phyloP scores from a whole-genome alignment of 23 tunicate genomes.

The Oikopleura albicans region DNA sequence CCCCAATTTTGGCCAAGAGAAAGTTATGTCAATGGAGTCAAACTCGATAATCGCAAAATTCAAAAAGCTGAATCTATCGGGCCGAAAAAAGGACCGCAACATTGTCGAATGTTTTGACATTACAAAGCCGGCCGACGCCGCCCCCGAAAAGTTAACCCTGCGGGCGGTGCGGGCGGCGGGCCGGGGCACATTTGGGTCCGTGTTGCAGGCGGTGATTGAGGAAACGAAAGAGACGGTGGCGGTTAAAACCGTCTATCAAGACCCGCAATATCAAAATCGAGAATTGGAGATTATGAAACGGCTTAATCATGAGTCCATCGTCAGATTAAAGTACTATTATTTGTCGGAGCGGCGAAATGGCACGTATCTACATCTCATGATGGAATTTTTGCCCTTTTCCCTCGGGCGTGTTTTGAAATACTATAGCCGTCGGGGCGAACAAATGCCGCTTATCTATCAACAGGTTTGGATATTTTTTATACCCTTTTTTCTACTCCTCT shows the following conservation, averaged over 20 bases:
- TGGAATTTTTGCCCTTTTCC: constrained; percentile 13
- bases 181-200: constrained; percentile 8
- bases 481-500: too few relatives aligned
- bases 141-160: constrained; percentile 1
- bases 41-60: background rate
- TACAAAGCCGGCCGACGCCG: background rate
- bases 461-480: background rate
- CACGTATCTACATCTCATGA: constrained; percentile 10
- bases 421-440: background rate
- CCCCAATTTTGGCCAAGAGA: too few relatives aligned
- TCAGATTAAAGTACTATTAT: background rate
- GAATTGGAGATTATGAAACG: constrained; percentile 14
- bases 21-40: background rate
- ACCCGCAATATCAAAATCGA: constrained; percentile 12
- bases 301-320: constrained; percentile 9
- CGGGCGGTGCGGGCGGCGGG: constrained; percentile 13
- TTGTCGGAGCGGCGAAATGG: background rate
- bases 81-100: background rate
- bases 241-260: constrained; percentile 13
- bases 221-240: background rate
- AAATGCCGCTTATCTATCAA: constrained; percentile 6
- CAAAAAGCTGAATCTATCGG: background rate
- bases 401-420: background rate
- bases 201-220: constrained; percentile 1
- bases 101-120: constrained; percentile 6